Base-by-base conservation (phyloP, 2,113 vertebrate genomes). In the Nibea albiflora region DNA sequence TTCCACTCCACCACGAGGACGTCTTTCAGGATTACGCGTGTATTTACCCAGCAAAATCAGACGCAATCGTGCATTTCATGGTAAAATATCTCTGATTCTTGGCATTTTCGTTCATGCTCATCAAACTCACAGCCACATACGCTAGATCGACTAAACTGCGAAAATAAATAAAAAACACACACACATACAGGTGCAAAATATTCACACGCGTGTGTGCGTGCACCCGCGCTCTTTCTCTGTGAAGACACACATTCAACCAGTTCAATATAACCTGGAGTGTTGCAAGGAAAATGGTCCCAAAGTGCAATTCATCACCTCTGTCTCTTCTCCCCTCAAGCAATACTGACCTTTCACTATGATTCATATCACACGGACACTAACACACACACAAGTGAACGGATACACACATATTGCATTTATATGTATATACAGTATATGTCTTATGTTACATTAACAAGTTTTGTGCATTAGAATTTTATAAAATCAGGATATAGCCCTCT, bases 241-340 rank as follows among this genome's bases (percentile, higher is more conserved):
- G 15, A 16, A 49, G 19, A 42, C 66, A 69, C 17, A 11, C 73
- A 6, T 22, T 35, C 52, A 26, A 53, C 17, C 39, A 39, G 65
- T 78, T 76, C 65, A 82, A 53, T 81, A 78, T 61, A 58, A 81
- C 81, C 78, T 39, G 64, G 12, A 69, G 67, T 66, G 56, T n/a
- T 75, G 61, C 76, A 49, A 39, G 61, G n/a, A 84, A 77, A 87
- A 80, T 5, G 22, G 47, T 81, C 31, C 63, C 50, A 80, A 75
- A 86, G 50, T 88, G 81, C 86, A 86, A 88, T 86, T 89, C 76
- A 89, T 91, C 86, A 92, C 77, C 77, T 67, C 65, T 75, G 68
- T 88, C 80, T 82, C 58, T 56, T 90, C 77, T 67, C 42, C 54
- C 85, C 78, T 78, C 3, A 24, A 82, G 88, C 83, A 77, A 64